Evolutionary conservation across 37 sponge, comb jelly and placozoan species (phyloP).

Genomic region (Agelas oroides): DNA sequence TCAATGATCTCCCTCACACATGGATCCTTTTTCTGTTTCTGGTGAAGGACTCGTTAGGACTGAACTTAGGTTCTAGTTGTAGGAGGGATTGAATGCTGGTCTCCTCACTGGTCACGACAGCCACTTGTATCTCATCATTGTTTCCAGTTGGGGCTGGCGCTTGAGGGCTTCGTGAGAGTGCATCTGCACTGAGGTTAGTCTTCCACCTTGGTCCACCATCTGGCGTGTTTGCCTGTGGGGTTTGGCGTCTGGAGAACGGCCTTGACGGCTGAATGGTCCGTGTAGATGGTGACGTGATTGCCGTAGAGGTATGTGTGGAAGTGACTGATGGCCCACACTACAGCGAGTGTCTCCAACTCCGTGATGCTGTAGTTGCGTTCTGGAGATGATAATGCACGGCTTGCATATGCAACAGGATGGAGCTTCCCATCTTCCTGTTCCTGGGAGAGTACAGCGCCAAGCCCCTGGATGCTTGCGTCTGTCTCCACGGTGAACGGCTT

Average conservation of each 20-base stretch:
- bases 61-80: background rate
- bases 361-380: slow-evolving; percentile 48
- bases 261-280: slow-evolving; percentile 57
- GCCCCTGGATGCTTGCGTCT: background rate
- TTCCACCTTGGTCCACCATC: slow-evolving; percentile 67
- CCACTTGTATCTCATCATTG: slow-evolving; percentile 32
- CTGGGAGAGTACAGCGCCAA: slow-evolving; percentile 2
- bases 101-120: background rate
- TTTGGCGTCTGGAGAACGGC: slow-evolving; percentile 45
- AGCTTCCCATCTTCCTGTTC: background rate
- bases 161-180: slow-evolving; percentile 22
- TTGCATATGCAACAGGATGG: slow-evolving; percentile 8
- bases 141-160: slow-evolving; percentile 15
- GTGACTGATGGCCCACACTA: slow-evolving; percentile 63
- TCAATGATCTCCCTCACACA: slow-evolving; percentile 18
- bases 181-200: slow-evolving; percentile 50
- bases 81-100: background rate
- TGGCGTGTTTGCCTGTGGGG: slow-evolving; percentile 44
- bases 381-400: background rate
- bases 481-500: slow-evolving; percentile 5
- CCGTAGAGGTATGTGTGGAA: slow-evolving; percentile 46
- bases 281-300: slow-evolving; percentile 27
- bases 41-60: background rate
- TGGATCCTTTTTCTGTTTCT: slow-evolving; percentile 26
- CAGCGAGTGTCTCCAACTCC: slow-evolving; percentile 62